Base-by-base conservation (phyloP, 2,113 vertebrate genomes). In the Pogona vitticeps region DNA sequence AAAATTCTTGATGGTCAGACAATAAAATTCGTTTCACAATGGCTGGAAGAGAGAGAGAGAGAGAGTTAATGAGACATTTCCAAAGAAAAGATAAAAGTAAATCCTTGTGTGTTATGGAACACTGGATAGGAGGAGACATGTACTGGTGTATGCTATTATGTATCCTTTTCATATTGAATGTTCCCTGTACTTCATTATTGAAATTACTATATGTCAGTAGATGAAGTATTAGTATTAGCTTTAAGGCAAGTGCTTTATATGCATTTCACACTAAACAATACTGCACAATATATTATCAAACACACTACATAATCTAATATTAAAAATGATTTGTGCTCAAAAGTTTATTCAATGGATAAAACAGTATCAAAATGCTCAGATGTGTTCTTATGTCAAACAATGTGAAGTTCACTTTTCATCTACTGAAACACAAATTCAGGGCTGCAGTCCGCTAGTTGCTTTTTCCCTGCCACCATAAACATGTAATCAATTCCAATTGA, bases 271-370 rank as follows among this genome's bases (percentile, higher is more conserved):
- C 92, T 93, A 94, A 93, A 91, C 63, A 92, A 52, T 91, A 46
- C 86, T 95, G 92, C 91, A 91, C 94, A 92, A 68, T 94, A 93
- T 94, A 91, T 94, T 92, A 91, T 88, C 63, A 91, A 91, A 87
- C 91, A 86, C 36, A 91, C 71, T 89, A 21, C 4, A 72, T 73
- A 23, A 40, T 87, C 78, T 83, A 91, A 86, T 90, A 40, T 58
- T 72, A 94, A 92, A 94, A 92, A 70, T 88, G 14, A 94, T 92
- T 91, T 92, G 83, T 91, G 75, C 17, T 88, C 8, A 87, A 38
- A 88, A 88, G 23, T 2, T 15, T 71, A 82, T 85, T 94, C 65
- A 86, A 63, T 88, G 82, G 26, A 89, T 1, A 89, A 87, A 92
- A 88, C 63, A 88, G 56, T 83, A 26, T 71, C 91, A 63, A 90